Percentiles rank a stretch among this genome's conserved stretches.
Conservation (phyloP, 2,888 invertebrate species). For the Odiellus spinosus region DNA sequence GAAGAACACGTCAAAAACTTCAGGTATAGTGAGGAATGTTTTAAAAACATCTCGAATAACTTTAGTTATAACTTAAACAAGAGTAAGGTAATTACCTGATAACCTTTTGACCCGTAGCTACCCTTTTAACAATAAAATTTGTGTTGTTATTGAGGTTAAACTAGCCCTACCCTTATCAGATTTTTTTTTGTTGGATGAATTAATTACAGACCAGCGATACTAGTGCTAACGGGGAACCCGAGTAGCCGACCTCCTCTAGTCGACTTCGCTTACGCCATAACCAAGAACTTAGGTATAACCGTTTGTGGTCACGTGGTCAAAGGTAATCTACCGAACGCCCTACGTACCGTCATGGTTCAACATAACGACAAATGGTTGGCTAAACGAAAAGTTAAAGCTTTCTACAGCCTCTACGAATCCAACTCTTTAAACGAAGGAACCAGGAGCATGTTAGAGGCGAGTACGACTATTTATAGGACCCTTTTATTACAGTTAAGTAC, state of each 20-base stretch:
- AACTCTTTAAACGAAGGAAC: conserved; percentile 58
- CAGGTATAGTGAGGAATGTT: too few species aligned
- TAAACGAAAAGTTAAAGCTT: conserved; percentile 69
- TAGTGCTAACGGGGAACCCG: conserved; percentile 72
- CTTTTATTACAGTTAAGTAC: too few species aligned
- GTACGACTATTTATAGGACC: neutral
- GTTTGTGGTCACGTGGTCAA: conserved; percentile 75
- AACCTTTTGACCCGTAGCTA: too few species aligned
- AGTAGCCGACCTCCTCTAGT: conserved; percentile 69
- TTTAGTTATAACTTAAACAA: too few species aligned
- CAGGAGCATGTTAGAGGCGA: conserved; percentile 62
- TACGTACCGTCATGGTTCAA: conserved; percentile 38
- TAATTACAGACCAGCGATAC: conserved; percentile 70
- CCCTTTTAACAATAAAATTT: too few species aligned
- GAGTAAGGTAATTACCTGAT: too few species aligned
- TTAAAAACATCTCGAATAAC: too few species aligned
- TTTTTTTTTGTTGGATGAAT: too few species aligned
- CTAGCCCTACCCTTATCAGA: too few species aligned
- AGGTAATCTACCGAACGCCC: conserved; percentile 26
- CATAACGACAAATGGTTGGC: conserved; percentile 64
- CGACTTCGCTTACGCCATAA: conserved; percentile 78
- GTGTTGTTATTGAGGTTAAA: too few species aligned
- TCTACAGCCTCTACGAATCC: conserved; percentile 55
- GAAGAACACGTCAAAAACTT: conserved; percentile 97
- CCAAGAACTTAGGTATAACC: conserved; percentile 74